Evolutionary conservation across 1,140 invertebrate genomes (phyloP), one percentile per base, ranked within the genome.

Genomic region (Eufriesea mexicana): DNA sequence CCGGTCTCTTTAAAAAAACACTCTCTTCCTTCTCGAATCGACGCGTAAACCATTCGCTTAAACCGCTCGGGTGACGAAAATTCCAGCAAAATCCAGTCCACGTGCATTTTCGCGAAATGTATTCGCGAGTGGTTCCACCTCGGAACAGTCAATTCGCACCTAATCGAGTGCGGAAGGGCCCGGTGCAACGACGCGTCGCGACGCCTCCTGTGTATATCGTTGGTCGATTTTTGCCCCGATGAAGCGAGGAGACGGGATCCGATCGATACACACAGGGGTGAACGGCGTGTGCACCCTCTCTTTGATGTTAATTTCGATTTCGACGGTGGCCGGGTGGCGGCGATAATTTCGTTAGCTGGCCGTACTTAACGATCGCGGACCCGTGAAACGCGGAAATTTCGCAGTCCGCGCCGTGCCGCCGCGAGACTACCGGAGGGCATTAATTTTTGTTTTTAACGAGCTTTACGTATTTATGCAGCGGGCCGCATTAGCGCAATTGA

Each of bases 361-460:
- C 51, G 71, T 70, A 71, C 66, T 81, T 84, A 84, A 84, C 64
- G 71, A 70, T 55, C 55, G 62, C 23, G 47, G 18, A 42, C 59
- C 71, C 55, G 71, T 61, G 57, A 57, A 74, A 73, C 47, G 55
- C 47, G 64, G 25, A 35, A 81, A 75, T 81, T 70, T 68, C 64
- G 72, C 54, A 55, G 59, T 23, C 35, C 45, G 28, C 20, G 14
- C 51, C 71, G 14, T n/a, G 54, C 45, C 28, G 55, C 66, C 20
- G 18, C 20, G 28, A 25, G 54, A 45, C 71, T 45, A 45, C 74
- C 74, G n/a, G 66, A 25, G 67, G 67, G 74, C 82, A 84, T 79
- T 84, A 84, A 84, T 84, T 84, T 84, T 79, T 84, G 76, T 84
- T 84, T 84, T 84, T 79, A 79, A 79, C 75, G 76, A 79, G 82